Evolutionary conservation across 2,888 invertebrate genomes (phyloP), one percentile per base, ranked within the genome.

Genomic region (Polyploca ridens): DNA sequence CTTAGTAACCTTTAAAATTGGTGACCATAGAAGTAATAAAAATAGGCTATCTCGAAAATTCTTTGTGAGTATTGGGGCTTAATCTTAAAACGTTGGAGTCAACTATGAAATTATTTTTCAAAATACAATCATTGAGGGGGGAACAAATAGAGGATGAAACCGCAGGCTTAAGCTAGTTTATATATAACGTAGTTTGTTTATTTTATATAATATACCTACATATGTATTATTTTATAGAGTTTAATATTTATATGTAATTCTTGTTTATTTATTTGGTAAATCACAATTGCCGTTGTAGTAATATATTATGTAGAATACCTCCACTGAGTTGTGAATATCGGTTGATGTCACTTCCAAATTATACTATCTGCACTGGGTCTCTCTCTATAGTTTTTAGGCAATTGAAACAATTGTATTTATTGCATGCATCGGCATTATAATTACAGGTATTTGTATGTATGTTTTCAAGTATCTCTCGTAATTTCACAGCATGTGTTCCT

Each of bases 281-380:
- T 44, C 19, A 44, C 61, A 44, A 41, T 61, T 61, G 5, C 19
- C 14, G 19, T 58, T 58, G 13, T 16, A 58, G 33, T 38, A 33
- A 8, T 49, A 33, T 38, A 38, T 38, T 13, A 58, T 58, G 27
- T 61, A 54, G n/a, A 19, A n/a, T 10, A 19, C 54, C 82, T 89
- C 86, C 85, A 88, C 87, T 65, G 86, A 87, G 86, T 87, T 79
- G 82, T 74, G 83, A 84, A 85, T 84, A 81, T 77, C 74, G 77
- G 71, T 65, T 68, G 75, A 73, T 35, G 67, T 68, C 69, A 67
- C 57, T 62, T 77, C 70, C 71, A 81, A 79, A 79, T 82, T 78
- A 41, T 67, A 66, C 65, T 62, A 62, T 74, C 64, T 75, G 84
- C 86, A 86, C 84, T 84, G 82, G 83, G 83, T 81, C 78, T 71